phyloP scores from a whole-genome alignment of 2,888 invertebrate species.

The Agrilus biguttatus region DNA sequence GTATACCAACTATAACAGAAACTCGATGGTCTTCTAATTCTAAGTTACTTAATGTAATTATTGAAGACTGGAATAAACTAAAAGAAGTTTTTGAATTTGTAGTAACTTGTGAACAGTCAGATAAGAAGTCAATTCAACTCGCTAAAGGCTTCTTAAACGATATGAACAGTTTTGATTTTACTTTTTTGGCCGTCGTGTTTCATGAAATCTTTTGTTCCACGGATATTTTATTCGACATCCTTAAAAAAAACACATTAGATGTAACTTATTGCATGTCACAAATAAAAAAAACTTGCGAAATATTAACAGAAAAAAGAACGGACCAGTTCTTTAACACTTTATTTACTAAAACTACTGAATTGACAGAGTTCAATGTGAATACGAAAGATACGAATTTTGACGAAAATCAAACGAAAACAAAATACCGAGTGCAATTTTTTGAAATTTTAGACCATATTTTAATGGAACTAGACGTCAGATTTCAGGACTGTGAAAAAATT shows the following conservation, averaged over 20 bases:
- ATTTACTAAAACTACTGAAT: too few relatives aligned
- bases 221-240: conserved; percentile 7
- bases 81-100: conserved; percentile 11
- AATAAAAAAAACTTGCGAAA: conserved; percentile 3
- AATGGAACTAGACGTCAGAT: background rate
- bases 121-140: conserved; percentile 9
- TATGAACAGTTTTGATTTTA: conserved; percentile 10
- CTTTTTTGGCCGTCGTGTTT: conserved; percentile 11
- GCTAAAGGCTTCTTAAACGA: conserved; percentile 10
- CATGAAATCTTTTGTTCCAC: conserved; percentile 6
- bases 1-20: conserved; percentile 1
- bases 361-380: too few relatives aligned
- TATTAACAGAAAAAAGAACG: conserved; percentile 2
- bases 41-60: conserved; percentile 7
- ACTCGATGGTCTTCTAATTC: conserved; percentile 11
- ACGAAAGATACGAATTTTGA: too few relatives aligned
- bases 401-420: too few relatives aligned
- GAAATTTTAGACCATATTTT: background rate
- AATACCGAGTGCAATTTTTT: too few relatives aligned
- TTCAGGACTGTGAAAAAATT: background rate
- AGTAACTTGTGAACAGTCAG: conserved; percentile 7
- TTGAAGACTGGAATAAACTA: conserved; percentile 10
- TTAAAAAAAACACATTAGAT: conserved; percentile 6
- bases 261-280: conserved; percentile 5
- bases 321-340: background rate